Evolutionary conservation across 2,888 invertebrate genomes (phyloP).

Genomic region (Drosophila testacea): DNA sequence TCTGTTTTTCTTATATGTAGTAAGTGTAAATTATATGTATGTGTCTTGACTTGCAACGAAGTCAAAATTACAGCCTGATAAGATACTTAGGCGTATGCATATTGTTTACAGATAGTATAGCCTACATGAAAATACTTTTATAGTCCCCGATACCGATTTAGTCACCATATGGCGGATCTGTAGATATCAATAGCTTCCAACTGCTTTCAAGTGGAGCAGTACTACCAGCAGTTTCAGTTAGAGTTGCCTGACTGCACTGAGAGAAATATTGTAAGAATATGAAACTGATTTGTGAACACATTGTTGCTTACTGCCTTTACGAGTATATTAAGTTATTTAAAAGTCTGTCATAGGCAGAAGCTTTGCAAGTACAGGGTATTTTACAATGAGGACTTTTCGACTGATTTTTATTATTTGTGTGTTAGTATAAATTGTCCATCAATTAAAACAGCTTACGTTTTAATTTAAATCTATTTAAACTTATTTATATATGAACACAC

Average conservation of each 20-base stretch:
- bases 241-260: slow-evolving; percentile 28
- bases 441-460: neutral
- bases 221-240: slow-evolving; percentile 21
- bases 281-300: too few species aligned
- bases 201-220: slow-evolving; percentile 60
- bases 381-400: too few species aligned
- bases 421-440: too few species aligned
- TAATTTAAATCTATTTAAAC: neutral
- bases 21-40: neutral
- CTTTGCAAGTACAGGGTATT: too few species aligned
- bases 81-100: slow-evolving; percentile 26
- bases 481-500: neutral
- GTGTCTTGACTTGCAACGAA: slow-evolving; percentile 35
- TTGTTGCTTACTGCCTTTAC: too few species aligned
- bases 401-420: too few species aligned
- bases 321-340: too few species aligned
- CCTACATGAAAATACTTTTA: slow-evolving; percentile 76
- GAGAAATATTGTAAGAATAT: slow-evolving; percentile 4
- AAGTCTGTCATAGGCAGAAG: too few species aligned
- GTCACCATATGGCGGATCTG: slow-evolving; percentile 63
- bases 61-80: slow-evolving; percentile 38
- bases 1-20: neutral
- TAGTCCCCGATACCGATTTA: slow-evolving; percentile 55
- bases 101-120: slow-evolving; percentile 32
- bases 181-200: slow-evolving; percentile 61